These are phyloP conservation scores for Adelognathus sp. DNA, from an alignment of 2,888 invertebrate species.

Conservation along the genomic window DNA sequence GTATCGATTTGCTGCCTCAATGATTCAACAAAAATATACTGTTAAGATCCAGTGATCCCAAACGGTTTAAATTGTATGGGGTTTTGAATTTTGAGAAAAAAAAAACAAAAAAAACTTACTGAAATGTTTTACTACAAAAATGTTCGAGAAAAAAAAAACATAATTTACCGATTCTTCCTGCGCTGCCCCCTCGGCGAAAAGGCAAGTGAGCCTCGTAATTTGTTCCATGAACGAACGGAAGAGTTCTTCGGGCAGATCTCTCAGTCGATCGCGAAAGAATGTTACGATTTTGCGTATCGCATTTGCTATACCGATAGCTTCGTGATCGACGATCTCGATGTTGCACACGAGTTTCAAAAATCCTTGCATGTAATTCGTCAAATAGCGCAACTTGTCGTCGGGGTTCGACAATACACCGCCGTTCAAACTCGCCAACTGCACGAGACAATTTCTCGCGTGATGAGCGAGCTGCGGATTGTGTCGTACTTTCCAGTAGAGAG, in stretches of 20 bases:
- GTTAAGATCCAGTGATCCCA: no score
- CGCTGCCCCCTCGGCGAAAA: slow-evolving; percentile 86
- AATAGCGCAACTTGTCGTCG: slow-evolving; percentile 83
- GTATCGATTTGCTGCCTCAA: no score
- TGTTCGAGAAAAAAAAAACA: slow-evolving; percentile 1
- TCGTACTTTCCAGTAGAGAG: slow-evolving; percentile 91
- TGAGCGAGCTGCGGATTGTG: slow-evolving; percentile 88
- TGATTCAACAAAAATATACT: no score
- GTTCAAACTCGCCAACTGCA: slow-evolving; percentile 89
- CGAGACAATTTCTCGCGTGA: slow-evolving; percentile 91
- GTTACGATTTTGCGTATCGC: slow-evolving; percentile 85
- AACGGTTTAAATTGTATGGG: no score
- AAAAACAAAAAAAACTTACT: background rate
- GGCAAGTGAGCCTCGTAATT: slow-evolving; percentile 85
- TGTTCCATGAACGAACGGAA: slow-evolving; percentile 84
- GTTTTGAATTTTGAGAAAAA: background rate
- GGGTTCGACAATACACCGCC: slow-evolving; percentile 83
- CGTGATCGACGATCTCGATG: slow-evolving; percentile 85
- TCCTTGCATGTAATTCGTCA: slow-evolving; percentile 84
- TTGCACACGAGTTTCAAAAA: slow-evolving; percentile 85
- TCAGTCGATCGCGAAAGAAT: slow-evolving; percentile 82
- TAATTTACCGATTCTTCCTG: slow-evolving; percentile 85
- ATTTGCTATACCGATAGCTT: slow-evolving; percentile 87
- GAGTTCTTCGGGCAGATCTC: slow-evolving; percentile 81
- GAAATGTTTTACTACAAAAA: background rate